phyloP scores from a whole-genome alignment of 2,113 vertebrate species.

The Elephantulus edwardii region DNA sequence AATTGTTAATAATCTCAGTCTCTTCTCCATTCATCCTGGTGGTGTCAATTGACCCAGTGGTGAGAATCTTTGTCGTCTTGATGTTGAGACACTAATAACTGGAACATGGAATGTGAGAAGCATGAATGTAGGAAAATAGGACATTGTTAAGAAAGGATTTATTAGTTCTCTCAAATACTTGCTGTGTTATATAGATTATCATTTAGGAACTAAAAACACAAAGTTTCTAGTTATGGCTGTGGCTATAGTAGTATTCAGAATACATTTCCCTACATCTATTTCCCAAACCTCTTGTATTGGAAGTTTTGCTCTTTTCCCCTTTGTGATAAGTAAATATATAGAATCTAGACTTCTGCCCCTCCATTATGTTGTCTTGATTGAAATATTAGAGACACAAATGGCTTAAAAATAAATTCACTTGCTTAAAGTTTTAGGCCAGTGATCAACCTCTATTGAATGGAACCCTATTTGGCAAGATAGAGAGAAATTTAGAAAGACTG shows the following conservation, averaged over 20 bases:
- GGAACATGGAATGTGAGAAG: too few relatives aligned
- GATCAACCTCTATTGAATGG: background rate
- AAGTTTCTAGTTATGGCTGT: constrained; percentile 18
- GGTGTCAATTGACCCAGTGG: too few relatives aligned
- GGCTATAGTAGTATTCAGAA: background rate
- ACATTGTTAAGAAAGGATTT: too few relatives aligned
- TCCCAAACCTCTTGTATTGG: background rate
- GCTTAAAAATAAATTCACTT: background rate
- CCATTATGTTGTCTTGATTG: background rate
- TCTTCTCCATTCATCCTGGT: too few relatives aligned
- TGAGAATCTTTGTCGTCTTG: too few relatives aligned
- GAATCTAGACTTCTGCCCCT: background rate
- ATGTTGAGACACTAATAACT: too few relatives aligned
- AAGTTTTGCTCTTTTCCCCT: constrained; percentile 11
- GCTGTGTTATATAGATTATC: constrained; percentile 23
- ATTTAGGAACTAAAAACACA: constrained; percentile 25
- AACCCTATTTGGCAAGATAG: background rate
- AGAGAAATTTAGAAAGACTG: background rate
- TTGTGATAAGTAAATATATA: background rate
- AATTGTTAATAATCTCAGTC: too few relatives aligned
- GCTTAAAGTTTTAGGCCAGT: background rate
- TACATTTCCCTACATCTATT: background rate
- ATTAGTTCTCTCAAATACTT: constrained; percentile 34
- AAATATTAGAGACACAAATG: background rate
- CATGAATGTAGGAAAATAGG: too few relatives aligned